Conservation (phyloP, 2,113 vertebrate species). For the Tympanuchus pallidicinctus region DNA sequence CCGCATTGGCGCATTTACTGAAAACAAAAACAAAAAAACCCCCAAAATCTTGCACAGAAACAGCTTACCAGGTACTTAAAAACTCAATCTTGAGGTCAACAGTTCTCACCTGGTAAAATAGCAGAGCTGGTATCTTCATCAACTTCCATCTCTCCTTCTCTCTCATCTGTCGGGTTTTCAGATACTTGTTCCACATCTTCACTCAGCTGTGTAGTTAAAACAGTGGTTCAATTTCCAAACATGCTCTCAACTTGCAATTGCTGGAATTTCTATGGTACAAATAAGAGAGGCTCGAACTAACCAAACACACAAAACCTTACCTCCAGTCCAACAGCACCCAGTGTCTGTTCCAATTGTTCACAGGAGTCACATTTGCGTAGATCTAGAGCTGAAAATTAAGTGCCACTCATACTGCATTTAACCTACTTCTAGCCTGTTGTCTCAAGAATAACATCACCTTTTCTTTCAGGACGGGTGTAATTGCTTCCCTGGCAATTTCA, state of each 20-base stretch:
- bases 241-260: conserved; percentile 54
- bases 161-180: conserved; percentile 66
- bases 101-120: conserved; percentile 80
- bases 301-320: neutral
- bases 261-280: conserved; percentile 65
- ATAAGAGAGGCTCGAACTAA: conserved; percentile 56
- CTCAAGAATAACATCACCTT: conserved; percentile 8
- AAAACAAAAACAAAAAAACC: neutral
- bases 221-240: conserved; percentile 66
- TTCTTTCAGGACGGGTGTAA: conserved; percentile 9
- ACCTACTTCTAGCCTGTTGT: conserved; percentile 22
- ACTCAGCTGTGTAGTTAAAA: conserved; percentile 82
- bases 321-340: neutral
- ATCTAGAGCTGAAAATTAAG: neutral
- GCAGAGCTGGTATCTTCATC: conserved; percentile 66
- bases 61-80: neutral
- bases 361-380: neutral
- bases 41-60: neutral
- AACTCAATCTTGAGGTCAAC: neutral
- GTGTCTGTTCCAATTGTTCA: neutral
- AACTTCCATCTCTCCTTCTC: conserved; percentile 71
- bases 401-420: neutral
- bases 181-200: conserved; percentile 77
- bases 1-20: neutral
- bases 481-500: neutral